Evolutionary conservation across 2,113 vertebrate genomes (phyloP), one percentile per base, ranked within the genome.

Genomic region (Peromyscus californicus): DNA sequence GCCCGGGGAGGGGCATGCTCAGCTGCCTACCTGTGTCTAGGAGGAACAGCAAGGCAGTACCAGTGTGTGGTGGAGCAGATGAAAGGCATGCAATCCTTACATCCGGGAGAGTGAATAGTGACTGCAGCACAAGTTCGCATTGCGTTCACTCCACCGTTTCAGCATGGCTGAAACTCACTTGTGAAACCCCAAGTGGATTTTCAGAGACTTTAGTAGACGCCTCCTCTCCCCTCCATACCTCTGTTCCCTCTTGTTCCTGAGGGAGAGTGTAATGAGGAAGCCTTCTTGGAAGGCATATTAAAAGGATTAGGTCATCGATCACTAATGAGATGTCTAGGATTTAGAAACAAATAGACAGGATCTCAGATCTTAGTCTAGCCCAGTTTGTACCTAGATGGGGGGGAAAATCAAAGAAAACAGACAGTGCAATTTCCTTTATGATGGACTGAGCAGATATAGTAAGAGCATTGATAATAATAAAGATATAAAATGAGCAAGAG

Each of bases 291-390:
- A 98, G 96, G 91, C 91, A 67, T 96, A 97, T 96, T 96, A 96
- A 96, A 93, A 97, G 82, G 94, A 97, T 97, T 97, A 96, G 85
- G 65, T 96, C 97, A 97, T 98, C 0, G 83, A 97, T 96, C 97
- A 95, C 74, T 96, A 96, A 91, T 80, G 93, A 96, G 82, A 91
- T 93, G 86, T 87, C 69, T 54, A 84, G 85, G 82, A 91, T 96
- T 89, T 74, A 97, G 96, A 84, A 89, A 91, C 80, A 95, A 95
- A 74, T 75, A 96, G 95, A 95, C 78, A 87, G 90, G 72, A 89
- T 94, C 78, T 94, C 39, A 21, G 86, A 91, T 59, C 69, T 69
- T 39, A 67, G 54, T n/a, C 69, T 94, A 21, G 83, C 74, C 63
- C 17, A 22, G 74, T 92, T 96, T 96, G 29, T 97, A 54, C 61